Evolutionary conservation across 2,797 vertebrate species (phyloP), one percentile per base, ranked within the genome.

Genomic region (Momotus momota): DNA sequence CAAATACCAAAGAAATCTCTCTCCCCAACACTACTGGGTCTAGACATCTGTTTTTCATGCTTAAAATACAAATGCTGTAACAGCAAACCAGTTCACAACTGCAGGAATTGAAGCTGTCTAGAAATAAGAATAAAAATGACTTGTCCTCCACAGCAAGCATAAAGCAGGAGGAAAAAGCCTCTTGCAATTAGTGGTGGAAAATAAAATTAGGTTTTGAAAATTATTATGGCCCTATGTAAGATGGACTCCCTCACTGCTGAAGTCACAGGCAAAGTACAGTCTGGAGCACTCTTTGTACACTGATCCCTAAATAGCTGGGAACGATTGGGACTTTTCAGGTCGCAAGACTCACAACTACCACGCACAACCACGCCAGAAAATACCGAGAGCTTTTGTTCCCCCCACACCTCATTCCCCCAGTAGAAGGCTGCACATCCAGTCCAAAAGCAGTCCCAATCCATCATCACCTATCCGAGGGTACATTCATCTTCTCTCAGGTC

Each of bases 21-120:
- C 77, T 91, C 40, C n/a, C 23, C 52, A 80, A 4, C 52, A 52
- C 69, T 85, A 82, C 83, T 81, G 62, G 82, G 72, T 94, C 86
- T 90, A 93, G 86, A 93, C 83, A 92, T 94, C 81, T 93, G 88
- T 79, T 94, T 96, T 95, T 71, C 91, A 86, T 94, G 95, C 86
- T 71, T 95, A 54, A 94, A 96, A 90, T 93, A 96, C 93, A 94
- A 95, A 92, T 80, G 74, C 86, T 73, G 8, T 85, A 94, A 93
- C 64, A 94, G 74, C 95, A 95, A 95, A 94, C 45, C 49, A 49
- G 64, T 54, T 95, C 74, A 84, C 52, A 77, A 93, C 78, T 93
- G 74, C 77, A 92, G 81, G 60, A 93, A 77, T 45, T 88, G 90
- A 95, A 88, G 62, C 49, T 88, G 70, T 88, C 83, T 93, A 91